Evolutionary conservation across 1,140 invertebrate species (phyloP), one percentile per base, ranked within the genome.

Genomic region (Condylostylus longicornis): DNA sequence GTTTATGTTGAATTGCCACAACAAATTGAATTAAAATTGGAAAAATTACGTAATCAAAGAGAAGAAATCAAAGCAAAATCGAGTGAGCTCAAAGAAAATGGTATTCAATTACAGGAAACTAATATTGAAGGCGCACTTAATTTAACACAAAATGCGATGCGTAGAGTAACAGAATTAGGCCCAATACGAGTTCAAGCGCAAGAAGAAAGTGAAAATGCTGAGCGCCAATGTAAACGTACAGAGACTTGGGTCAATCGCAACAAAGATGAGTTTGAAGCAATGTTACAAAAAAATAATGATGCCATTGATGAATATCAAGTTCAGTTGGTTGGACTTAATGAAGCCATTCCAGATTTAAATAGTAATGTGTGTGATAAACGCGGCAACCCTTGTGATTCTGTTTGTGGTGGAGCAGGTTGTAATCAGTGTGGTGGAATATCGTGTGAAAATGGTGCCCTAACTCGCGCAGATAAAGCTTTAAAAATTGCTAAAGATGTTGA

Each of bases 381-480:
- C 20, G 86, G 84, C 18, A 75, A 85, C 49, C 79, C 79, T 25
- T 97, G 93, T 61, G 88, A 95, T 54, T 58, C 62, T 34, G 68
- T 90, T 20, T 98, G 93, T 65, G 93, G 93, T 21, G 93, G 93
- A 14, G 91, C 88, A 28, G 88, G 87, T 1, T 98, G 93, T 64
- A 79, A 74, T 19, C 75, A 72, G 52, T 97, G 93, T 65, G 90
- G 89, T 34, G 86, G 82, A 10, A 64, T 90, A 18, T 83, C 86
- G 13, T 97, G 93, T 58, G 82, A 85, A 44, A 64, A 77, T 46
- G 91, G 91, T 2, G 85, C 91, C 17, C 73, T 88, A 4, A 82
- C 80, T 4, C 87, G 82, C 52, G 83, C 88, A 4, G 75, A 79
- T 41, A 78, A 79, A 53, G 88, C 91, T 9, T 64, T 91, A 13